Percentiles rank a stretch among this genome's conserved stretches.
These are phyloP conservation scores for Hyalella azteca DNA, from an alignment of 2,888 invertebrate genomes.

Conservation along the genomic window DNA sequence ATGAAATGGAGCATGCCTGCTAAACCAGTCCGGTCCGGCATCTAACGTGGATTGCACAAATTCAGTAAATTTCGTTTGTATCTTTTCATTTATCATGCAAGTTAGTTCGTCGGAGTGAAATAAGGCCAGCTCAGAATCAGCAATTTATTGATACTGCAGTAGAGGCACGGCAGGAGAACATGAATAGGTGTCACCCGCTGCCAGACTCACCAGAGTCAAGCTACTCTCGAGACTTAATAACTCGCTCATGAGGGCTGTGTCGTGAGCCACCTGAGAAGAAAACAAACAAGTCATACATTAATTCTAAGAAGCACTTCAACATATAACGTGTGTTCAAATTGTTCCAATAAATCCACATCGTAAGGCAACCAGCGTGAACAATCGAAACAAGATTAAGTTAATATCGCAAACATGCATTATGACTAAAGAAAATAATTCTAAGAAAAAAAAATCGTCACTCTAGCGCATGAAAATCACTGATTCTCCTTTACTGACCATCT, in stretches of 20 bases:
- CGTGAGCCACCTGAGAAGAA: background rate
- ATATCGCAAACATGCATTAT: no score
- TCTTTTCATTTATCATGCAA: no score
- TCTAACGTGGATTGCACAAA: no score
- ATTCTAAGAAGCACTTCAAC: no score
- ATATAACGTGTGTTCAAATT: background rate
- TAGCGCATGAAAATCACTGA: no score
- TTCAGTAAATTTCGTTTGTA: no score
- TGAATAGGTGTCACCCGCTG: background rate
- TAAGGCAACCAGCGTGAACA: background rate
- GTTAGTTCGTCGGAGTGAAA: no score
- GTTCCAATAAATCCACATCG: background rate
- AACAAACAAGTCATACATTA: background rate
- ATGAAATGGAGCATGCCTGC: no score
- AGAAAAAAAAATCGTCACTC: no score
- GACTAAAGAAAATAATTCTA: no score
- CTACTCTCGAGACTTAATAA: background rate
- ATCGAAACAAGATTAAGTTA: background rate
- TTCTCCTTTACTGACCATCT: slow-evolving; percentile 35
- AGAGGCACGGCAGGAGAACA: background rate
- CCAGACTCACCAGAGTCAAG: background rate
- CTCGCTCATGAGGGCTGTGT: background rate
- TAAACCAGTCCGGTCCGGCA: no score
- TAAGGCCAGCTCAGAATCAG: background rate
- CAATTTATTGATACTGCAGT: background rate